Base-by-base conservation (phyloP, 2,888 invertebrate genomes). In the Pyrrhopygopsis socrates region DNA sequence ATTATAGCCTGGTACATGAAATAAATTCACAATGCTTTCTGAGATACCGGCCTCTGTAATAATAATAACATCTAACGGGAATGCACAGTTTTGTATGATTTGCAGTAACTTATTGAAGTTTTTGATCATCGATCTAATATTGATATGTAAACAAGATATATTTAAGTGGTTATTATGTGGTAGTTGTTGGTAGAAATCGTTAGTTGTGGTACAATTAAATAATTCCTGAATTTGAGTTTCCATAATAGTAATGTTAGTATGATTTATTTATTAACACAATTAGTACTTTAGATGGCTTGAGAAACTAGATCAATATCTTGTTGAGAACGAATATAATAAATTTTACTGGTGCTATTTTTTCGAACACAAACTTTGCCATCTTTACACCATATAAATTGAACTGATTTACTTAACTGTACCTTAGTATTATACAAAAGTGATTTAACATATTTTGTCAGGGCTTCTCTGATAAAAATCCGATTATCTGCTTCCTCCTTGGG, bases 381-480 rank as follows among this genome's bases (percentile, higher is more conserved):
- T 65, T 90, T 92, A 63, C 86, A 89, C 91, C 92, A 93, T 24
- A 92, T 70, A 82, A 86, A 92, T 70, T 93, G 81, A 81, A 30
- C 88, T 11, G 80, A 78, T 22, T 58, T 80, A 41, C 71, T 24
- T 60, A 92, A 41, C 24, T 85, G 71, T 0, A 18, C 50, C 81
- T 89, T 91, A 22, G 88, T 85, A 27, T 84, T 77, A 73, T 87
- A 93, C 75, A 91, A 54, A 30, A 91, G 60, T 6, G 91, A 86
- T 86, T 91, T 93, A 0, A 78, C 9, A 74, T 82, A 60, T 58
- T 93, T 90, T 0, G 91, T 92, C 27, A 93, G 65, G 18, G 91
- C 90, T 90, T 92, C 87, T 65, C 90, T 83, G 11, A 91, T 54
- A 71, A 77, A 90, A 3, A 91, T 54, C 58, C 83, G 71, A 38